Percentiles rank a stretch among this genome's conserved stretches.
These are phyloP conservation scores for Bombus consobrinus DNA, from an alignment of 1,140 invertebrate genomes.

Conservation along the genomic window DNA sequence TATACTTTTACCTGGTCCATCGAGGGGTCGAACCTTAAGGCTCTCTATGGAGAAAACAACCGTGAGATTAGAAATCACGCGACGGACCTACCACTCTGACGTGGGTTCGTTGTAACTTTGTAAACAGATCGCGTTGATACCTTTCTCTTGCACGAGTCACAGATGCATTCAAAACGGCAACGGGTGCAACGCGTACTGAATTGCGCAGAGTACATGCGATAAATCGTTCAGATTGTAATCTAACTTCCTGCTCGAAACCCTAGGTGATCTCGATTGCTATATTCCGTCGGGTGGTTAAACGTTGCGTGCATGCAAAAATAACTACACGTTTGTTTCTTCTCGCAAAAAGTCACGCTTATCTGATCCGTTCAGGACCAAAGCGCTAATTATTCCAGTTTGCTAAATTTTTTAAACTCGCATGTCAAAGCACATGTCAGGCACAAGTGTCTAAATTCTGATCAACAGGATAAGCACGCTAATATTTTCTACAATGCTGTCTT, in stretches of 20 bases:
- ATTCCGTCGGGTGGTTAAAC: neutral
- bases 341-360: too few species aligned
- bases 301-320: neutral
- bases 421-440: too few species aligned
- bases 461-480: too few species aligned
- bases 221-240: neutral
- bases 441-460: too few species aligned
- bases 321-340: neutral
- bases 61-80: conserved; percentile 38
- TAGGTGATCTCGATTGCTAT: neutral
- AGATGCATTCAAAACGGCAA: neutral
- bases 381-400: too few species aligned
- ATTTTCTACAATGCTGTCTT: too few species aligned
- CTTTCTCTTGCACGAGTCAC: conserved; percentile 8
- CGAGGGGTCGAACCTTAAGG: neutral
- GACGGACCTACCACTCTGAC: neutral
- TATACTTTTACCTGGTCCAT: neutral
- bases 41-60: conserved; percentile 25
- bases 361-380: too few species aligned
- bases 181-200: neutral
- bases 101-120: conserved; percentile 6
- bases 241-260: neutral
- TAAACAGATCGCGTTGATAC: conserved; percentile 18
- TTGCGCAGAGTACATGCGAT: neutral
- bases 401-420: too few species aligned